Conservation (phyloP, 2,113 vertebrate genomes). For the Lota lota region DNA sequence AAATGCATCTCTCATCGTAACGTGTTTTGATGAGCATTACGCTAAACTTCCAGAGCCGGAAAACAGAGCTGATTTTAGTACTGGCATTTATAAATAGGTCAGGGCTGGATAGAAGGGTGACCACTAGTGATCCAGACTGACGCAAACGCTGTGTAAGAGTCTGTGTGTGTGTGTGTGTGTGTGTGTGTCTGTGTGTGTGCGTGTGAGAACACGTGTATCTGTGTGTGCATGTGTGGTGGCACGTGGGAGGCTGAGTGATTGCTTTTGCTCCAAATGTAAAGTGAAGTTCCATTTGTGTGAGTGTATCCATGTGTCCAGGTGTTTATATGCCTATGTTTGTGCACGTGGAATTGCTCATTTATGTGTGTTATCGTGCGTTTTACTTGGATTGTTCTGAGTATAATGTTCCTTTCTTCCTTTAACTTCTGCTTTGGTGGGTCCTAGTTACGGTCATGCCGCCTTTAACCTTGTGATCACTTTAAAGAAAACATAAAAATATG, state of each 20-base stretch:
- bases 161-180: conserved; percentile 25
- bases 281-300: not conserved
- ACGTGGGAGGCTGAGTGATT: not conserved
- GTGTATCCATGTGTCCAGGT: no score
- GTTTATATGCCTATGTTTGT: no score
- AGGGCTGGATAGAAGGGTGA: conserved; percentile 58
- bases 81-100: conserved; percentile 55
- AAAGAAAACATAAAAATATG: not conserved
- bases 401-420: no score
- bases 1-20: conserved; percentile 24
- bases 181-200: conserved; percentile 6
- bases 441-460: no score
- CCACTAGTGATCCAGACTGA: conserved; percentile 50
- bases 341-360: no score
- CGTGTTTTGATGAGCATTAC: conserved; percentile 30
- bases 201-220: conserved; percentile 9
- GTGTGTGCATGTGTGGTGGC: not conserved
- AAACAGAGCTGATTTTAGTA: conserved; percentile 69
- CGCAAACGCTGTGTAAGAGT: conserved; percentile 32
- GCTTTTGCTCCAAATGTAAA: not conserved
- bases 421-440: no score
- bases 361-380: no score
- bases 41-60: conserved; percentile 43
- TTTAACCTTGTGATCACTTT: not conserved
- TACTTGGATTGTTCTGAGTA: no score